Evolutionary conservation across 2,113 vertebrate genomes (phyloP).

Genomic region (Talpa occidentalis): DNA sequence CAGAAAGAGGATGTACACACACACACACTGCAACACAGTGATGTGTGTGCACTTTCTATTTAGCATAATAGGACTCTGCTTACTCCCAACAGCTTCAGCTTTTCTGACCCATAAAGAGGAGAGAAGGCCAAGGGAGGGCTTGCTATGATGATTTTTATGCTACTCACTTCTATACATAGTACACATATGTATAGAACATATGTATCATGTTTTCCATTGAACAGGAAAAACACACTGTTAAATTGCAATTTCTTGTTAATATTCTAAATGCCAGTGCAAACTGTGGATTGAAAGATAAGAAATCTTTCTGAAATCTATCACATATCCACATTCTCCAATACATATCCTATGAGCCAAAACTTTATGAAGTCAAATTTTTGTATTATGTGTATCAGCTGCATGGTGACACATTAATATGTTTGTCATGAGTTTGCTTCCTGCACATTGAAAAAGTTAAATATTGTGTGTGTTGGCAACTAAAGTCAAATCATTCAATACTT

Average conservation of each 20-base stretch:
- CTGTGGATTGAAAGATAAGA: too few species aligned
- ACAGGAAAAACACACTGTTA: conserved; percentile 45
- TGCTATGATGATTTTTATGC: neutral
- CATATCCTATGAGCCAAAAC: neutral
- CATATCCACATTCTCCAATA: neutral
- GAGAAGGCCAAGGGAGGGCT: neutral
- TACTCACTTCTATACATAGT: too few species aligned
- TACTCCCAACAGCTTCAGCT: neutral
- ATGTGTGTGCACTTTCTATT: neutral
- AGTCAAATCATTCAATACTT: conserved; percentile 28
- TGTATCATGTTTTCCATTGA: neutral
- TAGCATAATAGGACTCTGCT: neutral
- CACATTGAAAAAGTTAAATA: conserved; percentile 33
- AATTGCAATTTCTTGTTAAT: conserved; percentile 13
- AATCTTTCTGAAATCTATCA: conserved; percentile 41
- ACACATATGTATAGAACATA: too few species aligned
- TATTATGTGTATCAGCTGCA: neutral
- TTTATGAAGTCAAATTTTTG: conserved; percentile 36
- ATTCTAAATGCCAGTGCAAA: conserved; percentile 33
- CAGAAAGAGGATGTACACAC: neutral
- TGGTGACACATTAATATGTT: neutral
- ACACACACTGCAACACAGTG: neutral
- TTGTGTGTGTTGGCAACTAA: neutral
- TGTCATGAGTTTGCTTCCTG: conserved; percentile 28
- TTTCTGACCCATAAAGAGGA: neutral